These are phyloP conservation scores for Ophonus ardosiacus DNA, from an alignment of 2,888 invertebrate genomes.

Conservation along the genomic window DNA sequence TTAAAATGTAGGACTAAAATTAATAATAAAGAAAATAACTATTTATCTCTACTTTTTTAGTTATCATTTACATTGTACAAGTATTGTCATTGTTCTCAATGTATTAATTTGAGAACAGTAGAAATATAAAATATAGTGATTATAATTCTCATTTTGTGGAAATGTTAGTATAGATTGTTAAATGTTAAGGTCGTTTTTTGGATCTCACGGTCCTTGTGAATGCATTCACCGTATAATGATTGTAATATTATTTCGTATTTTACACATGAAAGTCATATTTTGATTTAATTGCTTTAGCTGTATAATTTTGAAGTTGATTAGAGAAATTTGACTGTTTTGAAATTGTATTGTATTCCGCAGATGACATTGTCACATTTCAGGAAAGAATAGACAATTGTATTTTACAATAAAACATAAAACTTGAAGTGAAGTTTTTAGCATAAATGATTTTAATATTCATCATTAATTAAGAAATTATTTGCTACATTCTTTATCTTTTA, in stretches of 20 bases:
- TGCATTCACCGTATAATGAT: conserved; percentile 12
- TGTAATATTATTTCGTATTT: conserved; percentile 30
- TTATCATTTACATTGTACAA: too few relatives aligned
- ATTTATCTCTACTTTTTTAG: too few relatives aligned
- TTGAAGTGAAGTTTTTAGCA: background rate
- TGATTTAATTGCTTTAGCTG: conserved; percentile 32
- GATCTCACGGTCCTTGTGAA: conserved; percentile 38
- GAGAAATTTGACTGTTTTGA: conserved; percentile 27
- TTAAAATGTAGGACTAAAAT: too few relatives aligned
- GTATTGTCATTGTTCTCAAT: background rate
- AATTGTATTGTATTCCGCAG: background rate
- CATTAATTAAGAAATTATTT: background rate
- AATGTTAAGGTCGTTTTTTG: conserved; percentile 48
- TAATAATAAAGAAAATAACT: too few relatives aligned
- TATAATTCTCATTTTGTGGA: background rate
- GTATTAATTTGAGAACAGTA: background rate
- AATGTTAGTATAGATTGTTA: background rate
- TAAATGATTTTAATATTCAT: background rate
- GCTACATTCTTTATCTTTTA: background rate
- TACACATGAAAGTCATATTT: conserved; percentile 39
- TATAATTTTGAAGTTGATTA: conserved; percentile 21
- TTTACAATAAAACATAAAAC: background rate
- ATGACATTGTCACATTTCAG: background rate
- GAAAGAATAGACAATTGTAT: background rate
- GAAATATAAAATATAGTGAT: background rate